Base-by-base conservation (phyloP, 2,888 invertebrate genomes). In the Tachystola acroxantha region DNA sequence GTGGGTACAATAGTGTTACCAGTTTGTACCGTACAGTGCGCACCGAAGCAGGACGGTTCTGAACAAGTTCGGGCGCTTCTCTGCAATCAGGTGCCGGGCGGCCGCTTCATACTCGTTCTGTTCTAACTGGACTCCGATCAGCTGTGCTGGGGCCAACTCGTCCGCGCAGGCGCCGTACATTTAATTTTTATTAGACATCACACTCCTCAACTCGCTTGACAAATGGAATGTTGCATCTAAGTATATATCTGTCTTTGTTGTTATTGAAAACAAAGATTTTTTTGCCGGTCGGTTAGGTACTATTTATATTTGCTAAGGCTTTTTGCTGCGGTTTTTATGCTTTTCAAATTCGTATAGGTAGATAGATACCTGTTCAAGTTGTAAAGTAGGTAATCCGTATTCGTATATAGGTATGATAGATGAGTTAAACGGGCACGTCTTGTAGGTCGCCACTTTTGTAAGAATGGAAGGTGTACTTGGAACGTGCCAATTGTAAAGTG, bases 81-180 rank as follows among this genome's bases (percentile, higher is more conserved):
- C 71, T 70, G 61, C 74, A 67, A 68, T 80, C 81, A 80, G 80
- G 81, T 84, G 34, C 39, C 24, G n/a, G n/a, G 24, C n/a, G 19
- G 80, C 77, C 77, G 75, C 76, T 75, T 70, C 72, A 80, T 78
- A 81, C 84, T 73, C 64, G 84, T 84, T 80, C 82, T 77, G 69
- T 76, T 80, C 84, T 85, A 84, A 85, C 85, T 81, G 84, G 81
- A 81, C 73, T 77, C 57, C 61, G 61, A 79, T 81, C 84, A 85
- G 82, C 84, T 84, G 16, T 16, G 16, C n/a, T 16, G 84, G 71
- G 74, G 59, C 65, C 71, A 73, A 57, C 64, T 60, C 53, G 55
- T 63, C 63, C 66, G 64, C 69, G 69, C 68, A 32, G 37, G 32
- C 35, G 16, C 9, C 3, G 12, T 11, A 7, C 11, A 28, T 7